phyloP scores from a whole-genome alignment of 1,140 invertebrate species.

The Drosophila guanche region DNA sequence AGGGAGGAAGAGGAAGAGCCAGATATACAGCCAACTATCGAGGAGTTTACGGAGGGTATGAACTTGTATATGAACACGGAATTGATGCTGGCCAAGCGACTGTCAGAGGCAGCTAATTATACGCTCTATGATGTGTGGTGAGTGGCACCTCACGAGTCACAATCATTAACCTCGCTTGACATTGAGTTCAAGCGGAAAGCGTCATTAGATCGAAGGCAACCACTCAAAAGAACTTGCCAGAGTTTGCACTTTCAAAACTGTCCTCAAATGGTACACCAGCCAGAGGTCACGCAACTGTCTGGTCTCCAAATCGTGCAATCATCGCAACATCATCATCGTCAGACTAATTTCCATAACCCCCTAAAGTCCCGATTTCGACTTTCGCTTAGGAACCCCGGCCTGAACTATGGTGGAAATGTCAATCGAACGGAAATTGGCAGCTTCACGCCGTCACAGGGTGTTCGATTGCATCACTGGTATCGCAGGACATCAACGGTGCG shows the following conservation, averaged over 20 bases:
- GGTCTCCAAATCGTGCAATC: too few species aligned
- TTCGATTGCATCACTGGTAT: slow-evolving; percentile 75
- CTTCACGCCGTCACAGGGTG: slow-evolving; percentile 75
- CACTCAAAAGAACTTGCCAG: too few species aligned
- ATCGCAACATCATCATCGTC: neutral
- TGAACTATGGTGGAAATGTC: slow-evolving; percentile 84
- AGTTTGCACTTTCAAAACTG: too few species aligned
- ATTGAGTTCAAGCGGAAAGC: too few species aligned
- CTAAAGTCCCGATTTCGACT: slow-evolving; percentile 20
- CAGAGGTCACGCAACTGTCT: too few species aligned
- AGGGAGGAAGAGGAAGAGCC: slow-evolving; percentile 14
- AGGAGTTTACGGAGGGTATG: slow-evolving; percentile 75
- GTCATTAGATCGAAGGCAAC: too few species aligned
- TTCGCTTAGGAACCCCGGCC: slow-evolving; percentile 84
- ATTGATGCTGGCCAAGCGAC: slow-evolving; percentile 75
- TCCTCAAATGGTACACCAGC: too few species aligned
- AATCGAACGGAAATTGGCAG: slow-evolving; percentile 84
- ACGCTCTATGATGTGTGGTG: slow-evolving; percentile 78
- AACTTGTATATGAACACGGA: slow-evolving; percentile 83
- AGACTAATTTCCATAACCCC: slow-evolving; percentile 35
- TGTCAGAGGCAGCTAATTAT: slow-evolving; percentile 55
- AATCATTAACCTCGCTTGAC: too few species aligned
- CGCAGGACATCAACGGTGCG: slow-evolving; percentile 84
- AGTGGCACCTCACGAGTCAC: slow-evolving; percentile 3
- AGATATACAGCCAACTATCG: slow-evolving; percentile 64